Evolutionary conservation across 2,888 invertebrate genomes (phyloP).

Genomic region (Limnephilus rhombicus): DNA sequence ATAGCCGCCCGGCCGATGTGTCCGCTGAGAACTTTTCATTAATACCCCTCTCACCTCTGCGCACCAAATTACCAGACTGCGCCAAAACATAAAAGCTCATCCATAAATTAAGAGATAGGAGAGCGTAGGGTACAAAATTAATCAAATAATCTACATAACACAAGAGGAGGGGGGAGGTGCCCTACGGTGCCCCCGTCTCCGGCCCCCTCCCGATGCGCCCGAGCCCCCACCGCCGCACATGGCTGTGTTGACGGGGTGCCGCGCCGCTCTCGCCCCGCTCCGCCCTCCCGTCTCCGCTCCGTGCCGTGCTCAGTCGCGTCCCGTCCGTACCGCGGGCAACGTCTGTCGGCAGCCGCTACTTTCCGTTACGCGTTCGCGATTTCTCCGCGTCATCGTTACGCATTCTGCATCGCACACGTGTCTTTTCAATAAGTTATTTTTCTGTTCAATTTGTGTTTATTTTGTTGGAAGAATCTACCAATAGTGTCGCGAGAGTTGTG

Average conservation of each 20-base stretch:
- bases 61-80: slow-evolving; percentile 65
- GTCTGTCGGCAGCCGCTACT: slow-evolving; percentile 66
- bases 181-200: slow-evolving; percentile 41
- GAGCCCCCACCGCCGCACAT: slow-evolving; percentile 69
- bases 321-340: slow-evolving; percentile 66
- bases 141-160: slow-evolving; percentile 67
- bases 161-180: slow-evolving; percentile 49
- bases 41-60: slow-evolving; percentile 53
- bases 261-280: slow-evolving; percentile 66
- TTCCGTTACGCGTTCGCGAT: slow-evolving; percentile 47
- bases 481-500: slow-evolving; percentile 18
- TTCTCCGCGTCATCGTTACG: slow-evolving; percentile 38
- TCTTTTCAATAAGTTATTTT: slow-evolving; percentile 40
- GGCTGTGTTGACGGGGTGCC: slow-evolving; percentile 64
- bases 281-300: slow-evolving; percentile 63
- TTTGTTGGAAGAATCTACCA: slow-evolving; percentile 27
- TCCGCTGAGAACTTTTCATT: slow-evolving; percentile 66
- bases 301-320: slow-evolving; percentile 67
- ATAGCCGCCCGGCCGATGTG: slow-evolving; percentile 61
- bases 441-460: slow-evolving; percentile 42
- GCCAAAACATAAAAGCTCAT: slow-evolving; percentile 67
- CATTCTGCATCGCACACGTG: slow-evolving; percentile 49
- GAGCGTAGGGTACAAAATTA: slow-evolving; percentile 66
- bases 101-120: slow-evolving; percentile 67
- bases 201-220: slow-evolving; percentile 39